These are phyloP conservation scores for Prenolepis imparis DNA, from an alignment of 2,888 invertebrate species.

Conservation along the genomic window DNA sequence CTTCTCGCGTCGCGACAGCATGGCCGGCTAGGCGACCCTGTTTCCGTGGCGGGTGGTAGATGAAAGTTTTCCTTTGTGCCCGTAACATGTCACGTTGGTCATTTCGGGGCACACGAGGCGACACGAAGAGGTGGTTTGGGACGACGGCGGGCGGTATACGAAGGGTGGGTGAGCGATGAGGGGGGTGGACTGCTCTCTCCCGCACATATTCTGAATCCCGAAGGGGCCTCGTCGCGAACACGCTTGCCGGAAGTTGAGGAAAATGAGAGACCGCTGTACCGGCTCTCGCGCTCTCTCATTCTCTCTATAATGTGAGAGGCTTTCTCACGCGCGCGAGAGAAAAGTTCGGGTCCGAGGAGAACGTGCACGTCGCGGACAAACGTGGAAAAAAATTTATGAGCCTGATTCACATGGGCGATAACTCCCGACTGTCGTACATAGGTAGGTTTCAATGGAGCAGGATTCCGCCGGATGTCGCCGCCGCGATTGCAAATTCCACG, in stretches of 20 bases:
- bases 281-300: not conserved
- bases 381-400: slow-evolving; percentile 62
- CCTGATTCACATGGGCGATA: slow-evolving; percentile 54
- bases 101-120: slow-evolving; percentile 59
- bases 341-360: slow-evolving; percentile 63
- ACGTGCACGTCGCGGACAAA: slow-evolving; percentile 48
- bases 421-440: slow-evolving; percentile 40
- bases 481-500: slow-evolving; percentile 43
- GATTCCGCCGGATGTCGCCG: slow-evolving; percentile 36
- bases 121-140: slow-evolving; percentile 42
- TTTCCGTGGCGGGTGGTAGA: slow-evolving; percentile 77
- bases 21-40: slow-evolving; percentile 67
- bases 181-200: slow-evolving; percentile 53
- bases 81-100: slow-evolving; percentile 73
- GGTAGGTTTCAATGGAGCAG: slow-evolving; percentile 44
- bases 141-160: not conserved
- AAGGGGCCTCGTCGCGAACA: slow-evolving; percentile 63
- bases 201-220: slow-evolving; percentile 73
- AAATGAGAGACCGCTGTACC: slow-evolving; percentile 64
- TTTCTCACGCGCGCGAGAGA: slow-evolving; percentile 60
- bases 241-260: slow-evolving; percentile 63
- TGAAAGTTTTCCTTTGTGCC: slow-evolving; percentile 79
- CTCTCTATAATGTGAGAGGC: not conserved
- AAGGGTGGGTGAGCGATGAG: slow-evolving; percentile 33
- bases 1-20: slow-evolving; percentile 69